phyloP scores from a whole-genome alignment of 2,113 vertebrate species.

The Fregetta grallaria region DNA sequence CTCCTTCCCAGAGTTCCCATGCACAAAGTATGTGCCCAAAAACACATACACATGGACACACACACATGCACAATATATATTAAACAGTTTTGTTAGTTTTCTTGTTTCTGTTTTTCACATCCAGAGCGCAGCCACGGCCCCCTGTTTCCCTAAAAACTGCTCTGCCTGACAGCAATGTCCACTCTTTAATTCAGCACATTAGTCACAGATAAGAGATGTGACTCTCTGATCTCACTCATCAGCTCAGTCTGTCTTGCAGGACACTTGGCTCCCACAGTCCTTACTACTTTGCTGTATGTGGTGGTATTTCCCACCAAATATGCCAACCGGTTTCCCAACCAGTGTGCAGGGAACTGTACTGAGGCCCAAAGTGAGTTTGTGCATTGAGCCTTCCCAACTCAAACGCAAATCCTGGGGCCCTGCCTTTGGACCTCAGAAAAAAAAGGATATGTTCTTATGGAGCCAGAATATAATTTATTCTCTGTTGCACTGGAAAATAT shows the following conservation, averaged over 20 bases:
- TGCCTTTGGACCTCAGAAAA: neutral
- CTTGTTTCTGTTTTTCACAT: neutral
- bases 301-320: neutral
- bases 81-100: neutral
- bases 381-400: neutral
- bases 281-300: neutral
- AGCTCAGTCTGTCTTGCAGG: neutral
- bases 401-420: neutral
- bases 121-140: neutral
- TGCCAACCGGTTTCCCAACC: neutral
- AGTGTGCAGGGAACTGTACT: neutral
- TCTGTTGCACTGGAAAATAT: neutral
- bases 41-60: fast-evolving
- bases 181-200: neutral
- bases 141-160: neutral
- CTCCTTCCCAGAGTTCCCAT: neutral
- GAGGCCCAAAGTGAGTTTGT: neutral
- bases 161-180: neutral
- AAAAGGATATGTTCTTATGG: neutral
- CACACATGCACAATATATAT: no score
- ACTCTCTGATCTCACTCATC: neutral
- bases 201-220: neutral
- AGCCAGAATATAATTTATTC: neutral
- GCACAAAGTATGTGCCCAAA: no score
- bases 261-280: neutral